Base-by-base conservation (phyloP, 2,888 invertebrate genomes). In the Xanthia togata region DNA sequence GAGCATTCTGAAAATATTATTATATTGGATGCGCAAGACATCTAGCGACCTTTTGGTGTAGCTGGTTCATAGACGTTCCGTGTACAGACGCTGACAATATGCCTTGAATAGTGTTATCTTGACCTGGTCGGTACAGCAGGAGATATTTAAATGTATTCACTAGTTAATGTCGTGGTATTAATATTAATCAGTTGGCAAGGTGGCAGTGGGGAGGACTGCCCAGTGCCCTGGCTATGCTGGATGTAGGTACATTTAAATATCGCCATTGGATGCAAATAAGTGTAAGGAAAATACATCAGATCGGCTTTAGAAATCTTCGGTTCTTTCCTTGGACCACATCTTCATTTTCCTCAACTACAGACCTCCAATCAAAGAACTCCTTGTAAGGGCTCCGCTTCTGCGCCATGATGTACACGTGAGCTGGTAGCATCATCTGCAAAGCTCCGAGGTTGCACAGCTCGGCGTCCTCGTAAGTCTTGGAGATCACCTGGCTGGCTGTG, bases 391-490 rank as follows among this genome's bases (percentile, higher is more conserved):
- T 95, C 0, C 88, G 86, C 74, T 93, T 94, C 89, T 96, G 96
- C 0, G 92, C 93, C 93, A 95, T 93, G 67, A 96, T 91, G 86
- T 96, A 96, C 41, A 93, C 93, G 5, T 90, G 90, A 0, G 94
- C 90, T 0, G 95, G 95, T 1, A 84, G 79, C 92, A 96, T 95
- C 92, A 96, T 94, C 83, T 94, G 94, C 84, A 96, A 85, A 0
- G 92, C 88, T n/a, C 95, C 95, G 50, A 97, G 91, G 76, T 95
- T 95, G 76, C 97, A 97, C 62, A 97, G 91, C 70, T 96, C 95
- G 4, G 93, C 91, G 31, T 96, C 96, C 1, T 93, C 91, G 79
- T 96, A 97, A 0, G 92, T 94, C 70, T 92, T 94, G 0, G 93
- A 92, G 73, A 96, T 94, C 41, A 90, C 92, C 78, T 96, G 95